Conservation (phyloP, 2,113 vertebrate species). For the Heloderma charlesbogerti region DNA sequence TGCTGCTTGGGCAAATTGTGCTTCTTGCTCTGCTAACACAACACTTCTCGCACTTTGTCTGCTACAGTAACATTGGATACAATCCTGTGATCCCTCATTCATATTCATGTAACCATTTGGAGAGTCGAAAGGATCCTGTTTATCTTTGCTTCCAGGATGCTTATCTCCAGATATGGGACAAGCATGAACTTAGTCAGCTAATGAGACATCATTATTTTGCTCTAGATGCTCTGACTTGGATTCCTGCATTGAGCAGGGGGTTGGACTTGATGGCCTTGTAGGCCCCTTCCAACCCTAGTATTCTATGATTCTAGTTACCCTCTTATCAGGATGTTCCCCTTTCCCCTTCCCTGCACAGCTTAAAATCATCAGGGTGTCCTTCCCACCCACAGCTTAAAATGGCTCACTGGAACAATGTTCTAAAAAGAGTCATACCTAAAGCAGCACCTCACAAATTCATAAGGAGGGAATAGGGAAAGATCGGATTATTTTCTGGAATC, state of each 20-base stretch:
- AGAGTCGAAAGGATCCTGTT: background rate
- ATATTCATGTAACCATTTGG: background rate
- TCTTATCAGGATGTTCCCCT: background rate
- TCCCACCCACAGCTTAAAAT: background rate
- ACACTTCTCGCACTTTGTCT: too few species aligned
- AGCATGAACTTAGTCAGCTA: background rate
- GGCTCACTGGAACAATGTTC: too few species aligned
- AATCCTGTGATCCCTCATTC: background rate
- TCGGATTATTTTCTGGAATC: constrained; percentile 4
- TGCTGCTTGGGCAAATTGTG: background rate
- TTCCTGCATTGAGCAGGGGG: too few species aligned
- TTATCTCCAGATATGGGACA: background rate
- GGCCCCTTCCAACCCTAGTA: too few species aligned
- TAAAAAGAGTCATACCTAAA: background rate
- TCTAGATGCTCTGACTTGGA: too few species aligned
- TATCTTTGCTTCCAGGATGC: background rate
- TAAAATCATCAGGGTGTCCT: background rate
- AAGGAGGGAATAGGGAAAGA: background rate
- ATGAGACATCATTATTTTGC: background rate
- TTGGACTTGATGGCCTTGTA: too few species aligned
- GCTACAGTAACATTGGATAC: background rate
- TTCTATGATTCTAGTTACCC: background rate
- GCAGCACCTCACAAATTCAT: background rate
- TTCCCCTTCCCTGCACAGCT: background rate
- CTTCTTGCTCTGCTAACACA: background rate